Evolutionary conservation across 2,888 invertebrate genomes (phyloP), one percentile per base, ranked within the genome.

Genomic region (Heliconius ethilla): DNA sequence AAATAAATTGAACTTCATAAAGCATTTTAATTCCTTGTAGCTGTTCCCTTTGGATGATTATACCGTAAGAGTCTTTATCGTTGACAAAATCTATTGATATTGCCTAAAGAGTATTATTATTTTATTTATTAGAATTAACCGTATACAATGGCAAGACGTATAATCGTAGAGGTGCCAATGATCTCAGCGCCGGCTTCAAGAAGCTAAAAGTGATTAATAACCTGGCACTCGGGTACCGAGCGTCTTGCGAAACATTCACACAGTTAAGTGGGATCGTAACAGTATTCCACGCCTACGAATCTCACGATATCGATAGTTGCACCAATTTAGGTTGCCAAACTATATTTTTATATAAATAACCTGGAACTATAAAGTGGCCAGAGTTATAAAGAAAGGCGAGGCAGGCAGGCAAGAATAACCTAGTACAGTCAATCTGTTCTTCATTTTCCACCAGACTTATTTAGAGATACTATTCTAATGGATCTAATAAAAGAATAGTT

Each of bases 251-350:
- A 80, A 80, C 59, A 70, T 70, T 79, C 75, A 80, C 79, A 79
- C 78, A 74, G 75, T 77, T 77, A 79, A 79, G 79, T 79, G 77
- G 75, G 79, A 77, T 51, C 73, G 80, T 90, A 91, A 90, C 91
- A 86, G 90, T 89, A 88, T 86, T 87, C 82, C 77, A 88, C 91
- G 85, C 91, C 91, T 84, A 90, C 90, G 82, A 70, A 81, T 65
- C 73, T 76, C 75, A 76, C 77, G 77, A 80, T 66, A 74, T 74
- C 74, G 74, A 73, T 62, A 65, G 77, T 74, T 77, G 77, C 73
- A 77, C 67, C 74, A 74, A 73, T 77, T 74, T 45, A 63, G 45
- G 74, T 74, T 74, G 74, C 74, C 65, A 62, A 74, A 74, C 40
- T 74, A 62, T 74, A 25, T 74, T 63, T 74, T 74, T 63, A 40